A percentile compares a stretch with the other conserved stretches of the same genome.
These are phyloP conservation scores for Eleginops maclovinus DNA, from an alignment of 2,113 vertebrate species.

Conservation along the genomic window DNA sequence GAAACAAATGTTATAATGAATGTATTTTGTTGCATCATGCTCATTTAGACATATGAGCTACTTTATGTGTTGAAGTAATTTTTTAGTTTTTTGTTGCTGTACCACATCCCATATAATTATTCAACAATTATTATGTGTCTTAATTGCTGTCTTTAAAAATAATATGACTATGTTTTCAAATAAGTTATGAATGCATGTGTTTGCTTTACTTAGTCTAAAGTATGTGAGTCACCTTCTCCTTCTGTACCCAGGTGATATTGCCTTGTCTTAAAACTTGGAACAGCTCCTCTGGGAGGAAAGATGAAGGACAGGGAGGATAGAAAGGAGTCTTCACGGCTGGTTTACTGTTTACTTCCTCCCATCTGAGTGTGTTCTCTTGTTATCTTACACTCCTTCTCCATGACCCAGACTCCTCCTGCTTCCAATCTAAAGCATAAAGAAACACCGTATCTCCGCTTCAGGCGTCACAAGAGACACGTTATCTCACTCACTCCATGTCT, in stretches of 20 bases:
- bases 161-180: not conserved
- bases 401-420: slow-evolving; percentile 1
- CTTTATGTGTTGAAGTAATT: not conserved
- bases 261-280: slow-evolving; percentile 38
- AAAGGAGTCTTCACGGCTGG: slow-evolving; percentile 8
- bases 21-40: not conserved
- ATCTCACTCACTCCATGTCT: not conserved
- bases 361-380: slow-evolving; percentile 1
- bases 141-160: not conserved
- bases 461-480: slow-evolving; percentile 14
- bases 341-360: slow-evolving; percentile 30
- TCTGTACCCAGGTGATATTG: slow-evolving; percentile 11
- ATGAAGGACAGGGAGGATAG: not conserved
- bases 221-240: not conserved
- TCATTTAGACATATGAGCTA: not conserved
- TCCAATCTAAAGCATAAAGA: slow-evolving; percentile 2
- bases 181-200: not conserved
- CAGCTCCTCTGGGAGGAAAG: slow-evolving; percentile 14
- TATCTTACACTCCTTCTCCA: slow-evolving; percentile 3
- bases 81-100: not conserved
- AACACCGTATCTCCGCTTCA: slow-evolving; percentile 1
- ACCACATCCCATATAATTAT: not conserved
- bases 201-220: not conserved
- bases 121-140: not conserved
- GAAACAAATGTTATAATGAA: not conserved